A percentile compares a stretch with the other conserved stretches of the same genome.
Evolutionary conservation across 2,797 vertebrate genomes (phyloP).

Genomic region (Poeciliopsis presidionis): DNA sequence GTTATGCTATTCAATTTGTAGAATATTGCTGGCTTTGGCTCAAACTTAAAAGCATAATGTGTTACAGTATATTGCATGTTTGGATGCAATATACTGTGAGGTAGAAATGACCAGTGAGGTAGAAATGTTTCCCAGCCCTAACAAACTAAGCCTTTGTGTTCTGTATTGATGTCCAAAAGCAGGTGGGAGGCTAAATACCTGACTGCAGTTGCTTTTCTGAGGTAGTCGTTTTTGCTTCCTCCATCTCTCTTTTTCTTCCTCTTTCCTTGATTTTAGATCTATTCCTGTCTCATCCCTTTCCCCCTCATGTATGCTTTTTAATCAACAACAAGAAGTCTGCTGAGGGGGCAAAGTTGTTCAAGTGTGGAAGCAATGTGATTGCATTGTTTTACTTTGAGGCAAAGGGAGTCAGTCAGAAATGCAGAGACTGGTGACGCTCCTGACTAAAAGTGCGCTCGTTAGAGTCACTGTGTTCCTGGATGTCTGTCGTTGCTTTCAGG

Average conservation of each 20-base stretch:
- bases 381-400: constrained; percentile 24
- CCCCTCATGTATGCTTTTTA: constrained; percentile 50
- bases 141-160: background rate
- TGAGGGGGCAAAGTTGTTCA: constrained; percentile 42
- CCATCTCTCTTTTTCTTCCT: background rate
- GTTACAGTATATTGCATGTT: background rate
- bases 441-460: background rate
- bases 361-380: constrained; percentile 30
- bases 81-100: background rate
- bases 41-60: background rate
- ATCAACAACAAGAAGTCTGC: constrained; percentile 52
- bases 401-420: constrained; percentile 13
- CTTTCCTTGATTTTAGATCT: constrained; percentile 30
- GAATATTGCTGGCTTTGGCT: background rate
- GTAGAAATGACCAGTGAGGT: background rate
- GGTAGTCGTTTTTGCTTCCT: background rate
- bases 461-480: background rate
- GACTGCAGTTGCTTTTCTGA: constrained; percentile 2
- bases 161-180: background rate
- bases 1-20: background rate
- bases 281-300: constrained; percentile 21
- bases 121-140: background rate
- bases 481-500: background rate
- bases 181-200: constrained; percentile 1
- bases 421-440: constrained; percentile 18